Evolutionary conservation across 2,797 vertebrate species (phyloP).

Genomic region (Urophycis tenuis): DNA sequence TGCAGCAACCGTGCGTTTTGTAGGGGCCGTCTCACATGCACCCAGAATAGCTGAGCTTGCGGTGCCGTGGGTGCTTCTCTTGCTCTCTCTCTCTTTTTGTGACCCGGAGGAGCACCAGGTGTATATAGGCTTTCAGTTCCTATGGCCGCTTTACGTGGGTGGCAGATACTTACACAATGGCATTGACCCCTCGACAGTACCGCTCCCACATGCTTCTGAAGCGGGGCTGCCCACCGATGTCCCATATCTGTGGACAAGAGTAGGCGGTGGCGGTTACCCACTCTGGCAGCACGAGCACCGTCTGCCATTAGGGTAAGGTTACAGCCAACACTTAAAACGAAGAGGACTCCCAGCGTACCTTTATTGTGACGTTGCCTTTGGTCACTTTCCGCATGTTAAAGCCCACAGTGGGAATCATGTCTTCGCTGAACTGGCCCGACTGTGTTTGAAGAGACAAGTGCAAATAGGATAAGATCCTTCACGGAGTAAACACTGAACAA

Average conservation of each 20-base stretch:
- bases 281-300: neutral
- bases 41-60: neutral
- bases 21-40: neutral
- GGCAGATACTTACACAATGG: conserved; percentile 86
- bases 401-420: conserved; percentile 99
- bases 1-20: neutral
- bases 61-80: neutral
- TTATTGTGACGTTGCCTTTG: conserved; percentile 99
- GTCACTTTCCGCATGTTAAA: conserved; percentile 99
- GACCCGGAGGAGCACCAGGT: neutral
- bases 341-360: conserved; percentile 68
- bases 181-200: conserved; percentile 95
- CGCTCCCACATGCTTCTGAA: conserved; percentile 99
- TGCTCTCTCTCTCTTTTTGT: neutral
- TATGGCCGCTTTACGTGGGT: neutral
- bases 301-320: neutral
- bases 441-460: conserved; percentile 46
- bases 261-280: neutral
- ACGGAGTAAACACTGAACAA: neutral
- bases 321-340: neutral
- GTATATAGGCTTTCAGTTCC: neutral
- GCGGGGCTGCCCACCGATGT: conserved; percentile 95
- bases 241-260: conserved; percentile 81
- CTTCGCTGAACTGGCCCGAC: conserved; percentile 98
- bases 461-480: conserved; percentile 5